Percentiles rank a stretch among this genome's conserved stretches.
Conservation (phyloP, 2,113 vertebrate species). For the Parus major region DNA sequence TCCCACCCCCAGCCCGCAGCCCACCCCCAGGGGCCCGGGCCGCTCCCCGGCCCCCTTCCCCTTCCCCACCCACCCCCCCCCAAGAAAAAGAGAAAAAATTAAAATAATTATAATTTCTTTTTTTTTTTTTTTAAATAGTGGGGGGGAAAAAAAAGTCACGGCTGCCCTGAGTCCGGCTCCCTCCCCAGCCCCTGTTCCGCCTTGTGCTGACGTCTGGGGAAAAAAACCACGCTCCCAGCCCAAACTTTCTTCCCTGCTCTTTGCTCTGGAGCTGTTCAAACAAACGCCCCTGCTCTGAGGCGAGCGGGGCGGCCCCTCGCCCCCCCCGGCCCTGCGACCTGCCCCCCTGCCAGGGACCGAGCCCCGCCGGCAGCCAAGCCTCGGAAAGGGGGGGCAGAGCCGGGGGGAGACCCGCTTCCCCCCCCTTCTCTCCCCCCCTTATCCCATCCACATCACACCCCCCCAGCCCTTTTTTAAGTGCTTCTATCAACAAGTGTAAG, state of each 20-base stretch:
- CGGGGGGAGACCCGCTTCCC: not conserved
- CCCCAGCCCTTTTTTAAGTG: not conserved
- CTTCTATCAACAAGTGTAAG: conserved; percentile 66
- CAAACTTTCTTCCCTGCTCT: conserved; percentile 57
- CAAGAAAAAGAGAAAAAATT: not conserved
- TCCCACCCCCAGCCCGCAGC: conserved; percentile 40
- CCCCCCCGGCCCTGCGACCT: not conserved
- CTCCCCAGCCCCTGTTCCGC: conserved; percentile 47
- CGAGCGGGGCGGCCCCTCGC: conserved; percentile 45
- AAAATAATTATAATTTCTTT: not conserved
- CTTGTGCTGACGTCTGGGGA: conserved; percentile 73
- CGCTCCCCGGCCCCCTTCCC: not conserved
- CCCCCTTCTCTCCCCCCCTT: not conserved
- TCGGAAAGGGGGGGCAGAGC: not conserved
- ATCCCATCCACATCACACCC: not conserved
- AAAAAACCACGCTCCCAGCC: conserved; percentile 44
- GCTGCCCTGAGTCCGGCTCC: not conserved
- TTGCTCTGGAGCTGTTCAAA: conserved; percentile 55
- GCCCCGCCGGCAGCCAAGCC: not conserved
- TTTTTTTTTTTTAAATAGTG: not conserved
- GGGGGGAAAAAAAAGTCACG: not conserved
- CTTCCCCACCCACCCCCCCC: not conserved
- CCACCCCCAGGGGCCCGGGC: conserved; percentile 17
- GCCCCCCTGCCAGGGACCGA: not conserved
- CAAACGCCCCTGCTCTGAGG: conserved; percentile 54